A percentile compares a stretch with the other conserved stretches of the same genome.
phyloP scores from a whole-genome alignment of 2,797 vertebrate species.

The Thripadectes ignobilis region DNA sequence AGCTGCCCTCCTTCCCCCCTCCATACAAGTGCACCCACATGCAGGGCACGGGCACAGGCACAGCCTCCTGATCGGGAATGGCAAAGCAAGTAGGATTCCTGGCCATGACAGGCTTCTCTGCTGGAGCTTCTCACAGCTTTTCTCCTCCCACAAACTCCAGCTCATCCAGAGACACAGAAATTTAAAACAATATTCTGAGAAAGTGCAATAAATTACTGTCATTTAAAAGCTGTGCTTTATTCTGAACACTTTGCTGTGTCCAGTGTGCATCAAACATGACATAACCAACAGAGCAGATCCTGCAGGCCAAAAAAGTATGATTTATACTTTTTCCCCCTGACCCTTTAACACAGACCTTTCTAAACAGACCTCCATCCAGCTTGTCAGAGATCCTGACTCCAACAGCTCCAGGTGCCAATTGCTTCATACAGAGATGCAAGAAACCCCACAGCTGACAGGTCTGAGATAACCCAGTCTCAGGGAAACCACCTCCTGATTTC shows the following conservation, averaged over 20 bases:
- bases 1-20: neutral
- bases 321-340: neutral
- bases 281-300: neutral
- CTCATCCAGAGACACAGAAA: neutral
- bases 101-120: neutral
- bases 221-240: neutral
- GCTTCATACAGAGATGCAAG: neutral
- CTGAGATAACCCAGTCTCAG: neutral
- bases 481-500: neutral
- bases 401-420: neutral
- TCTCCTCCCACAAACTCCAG: neutral
- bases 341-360: neutral
- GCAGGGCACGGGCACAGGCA: neutral
- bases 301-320: neutral
- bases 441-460: neutral
- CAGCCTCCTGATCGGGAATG: neutral
- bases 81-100: neutral
- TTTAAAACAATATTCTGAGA: neutral
- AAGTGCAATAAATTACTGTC: neutral
- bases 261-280: neutral
- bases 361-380: neutral
- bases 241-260: neutral
- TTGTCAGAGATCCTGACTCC: neutral
- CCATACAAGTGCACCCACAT: accelerated
- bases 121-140: neutral